phyloP scores from a whole-genome alignment of 1,140 invertebrate genomes.

The Samia ricini region DNA sequence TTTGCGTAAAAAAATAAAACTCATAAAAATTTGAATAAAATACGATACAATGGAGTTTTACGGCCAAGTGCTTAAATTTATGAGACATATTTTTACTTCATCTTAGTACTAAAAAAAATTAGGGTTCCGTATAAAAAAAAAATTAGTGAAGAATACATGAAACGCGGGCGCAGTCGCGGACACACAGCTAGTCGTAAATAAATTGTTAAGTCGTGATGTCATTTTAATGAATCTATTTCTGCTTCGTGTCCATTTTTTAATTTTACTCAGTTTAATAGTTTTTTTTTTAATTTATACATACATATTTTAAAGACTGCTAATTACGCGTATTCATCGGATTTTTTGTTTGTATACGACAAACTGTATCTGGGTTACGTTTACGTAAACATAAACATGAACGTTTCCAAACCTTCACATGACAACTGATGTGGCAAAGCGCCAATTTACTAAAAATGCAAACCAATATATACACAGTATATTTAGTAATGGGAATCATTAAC shows the following conservation, averaged over 20 bases:
- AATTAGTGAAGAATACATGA: no score
- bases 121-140: no score
- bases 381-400: slow-evolving; percentile 46
- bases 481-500: background rate
- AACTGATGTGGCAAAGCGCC: slow-evolving; percentile 33
- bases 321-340: background rate
- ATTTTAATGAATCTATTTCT: background rate
- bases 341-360: background rate
- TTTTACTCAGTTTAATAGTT: background rate
- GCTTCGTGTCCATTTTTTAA: background rate
- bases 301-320: no score
- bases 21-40: no score
- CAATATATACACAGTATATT: background rate
- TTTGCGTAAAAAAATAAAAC: no score
- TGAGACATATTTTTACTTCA: no score
- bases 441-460: slow-evolving; percentile 14
- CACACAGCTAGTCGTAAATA: background rate
- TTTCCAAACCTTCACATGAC: slow-evolving; percentile 41
- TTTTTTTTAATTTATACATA: background rate
- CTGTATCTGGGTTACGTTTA: slow-evolving; percentile 43
- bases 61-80: no score
- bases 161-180: no score
- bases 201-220: background rate
- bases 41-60: no score
- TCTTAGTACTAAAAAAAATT: no score